Evolutionary conservation across 2,113 vertebrate species (phyloP), one percentile per base, ranked within the genome.

Genomic region (Aphyosemion australe): DNA sequence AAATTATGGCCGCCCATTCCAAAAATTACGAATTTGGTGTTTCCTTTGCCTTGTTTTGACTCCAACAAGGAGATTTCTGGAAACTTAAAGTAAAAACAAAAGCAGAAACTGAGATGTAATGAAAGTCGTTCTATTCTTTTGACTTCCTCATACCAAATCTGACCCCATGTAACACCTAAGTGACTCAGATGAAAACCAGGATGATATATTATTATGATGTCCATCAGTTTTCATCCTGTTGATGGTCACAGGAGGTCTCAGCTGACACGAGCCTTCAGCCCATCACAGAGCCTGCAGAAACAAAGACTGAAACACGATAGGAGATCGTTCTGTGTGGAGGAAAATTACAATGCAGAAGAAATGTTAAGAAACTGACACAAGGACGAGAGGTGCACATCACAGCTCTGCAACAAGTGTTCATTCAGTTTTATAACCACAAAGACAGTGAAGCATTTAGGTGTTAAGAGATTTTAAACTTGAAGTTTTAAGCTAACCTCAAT

Each of bases 1-100:
- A 79, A 87, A 85, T 87, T 81, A 85, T 81, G 75, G 78, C 70
- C 85, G 80, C 78, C 75, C 75, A 67, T 73, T 63, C 9, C 42
- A 63, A 47, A 80, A 84, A 80, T 66, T 74, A 80, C 79, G 68
- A 77, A 83, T 69, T 62, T 57, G 83, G 67, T 71, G 71, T 79
- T 78, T 82, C 47, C 65, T 62, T 56, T 50, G 26, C 54, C 65
- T 67, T 65, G 21, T 60, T 47, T 64, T 12, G 42, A 48, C 37
- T n/a, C 41, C 11, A 18, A 19, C 12, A 41, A n/a, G 4, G 9
- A 37, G 32, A 5, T 18, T 2, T 18, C 5, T 37, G 16, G 16
- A n/a, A 54, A 54, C 15, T 15, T 15, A 16, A 26, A 2, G 26
- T 15, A 15, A 45, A 5, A 45, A 45, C 13, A 45, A 45, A 15